These are phyloP conservation scores for Ichneumoninae sp. DNA, from an alignment of 2,888 invertebrate genomes.

Conservation along the genomic window DNA sequence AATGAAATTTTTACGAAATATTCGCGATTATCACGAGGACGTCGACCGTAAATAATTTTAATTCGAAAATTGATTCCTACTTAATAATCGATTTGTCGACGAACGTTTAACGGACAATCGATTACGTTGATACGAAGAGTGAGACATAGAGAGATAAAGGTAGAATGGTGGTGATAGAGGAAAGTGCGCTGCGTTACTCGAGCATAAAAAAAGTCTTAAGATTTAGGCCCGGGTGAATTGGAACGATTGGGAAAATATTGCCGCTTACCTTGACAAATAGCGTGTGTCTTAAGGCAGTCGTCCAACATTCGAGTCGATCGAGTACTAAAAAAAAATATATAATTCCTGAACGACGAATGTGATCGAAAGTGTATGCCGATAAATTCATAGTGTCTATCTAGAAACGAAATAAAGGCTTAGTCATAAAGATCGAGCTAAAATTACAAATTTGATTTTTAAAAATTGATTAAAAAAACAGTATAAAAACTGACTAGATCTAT, in stretches of 20 bases:
- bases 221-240: neutral
- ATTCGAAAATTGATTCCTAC: neutral
- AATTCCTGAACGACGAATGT: too few species aligned
- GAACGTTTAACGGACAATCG: constrained; percentile 1
- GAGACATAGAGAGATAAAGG: neutral
- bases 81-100: constrained; percentile 18
- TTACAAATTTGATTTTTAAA: too few species aligned
- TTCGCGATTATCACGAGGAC: neutral
- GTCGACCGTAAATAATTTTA: neutral
- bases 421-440: too few species aligned
- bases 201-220: neutral
- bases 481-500: too few species aligned
- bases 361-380: too few species aligned
- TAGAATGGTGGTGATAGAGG: constrained; percentile 49
- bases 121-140: neutral
- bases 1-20: constrained; percentile 2
- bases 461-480: too few species aligned
- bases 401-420: too few species aligned
- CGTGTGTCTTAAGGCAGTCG: neutral
- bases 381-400: too few species aligned
- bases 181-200: neutral
- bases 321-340: too few species aligned
- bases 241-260: neutral
- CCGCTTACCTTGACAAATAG: neutral
- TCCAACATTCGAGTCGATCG: too few species aligned